phyloP scores from a whole-genome alignment of 1,140 invertebrate genomes.

The Eurytemora carolleeae region DNA sequence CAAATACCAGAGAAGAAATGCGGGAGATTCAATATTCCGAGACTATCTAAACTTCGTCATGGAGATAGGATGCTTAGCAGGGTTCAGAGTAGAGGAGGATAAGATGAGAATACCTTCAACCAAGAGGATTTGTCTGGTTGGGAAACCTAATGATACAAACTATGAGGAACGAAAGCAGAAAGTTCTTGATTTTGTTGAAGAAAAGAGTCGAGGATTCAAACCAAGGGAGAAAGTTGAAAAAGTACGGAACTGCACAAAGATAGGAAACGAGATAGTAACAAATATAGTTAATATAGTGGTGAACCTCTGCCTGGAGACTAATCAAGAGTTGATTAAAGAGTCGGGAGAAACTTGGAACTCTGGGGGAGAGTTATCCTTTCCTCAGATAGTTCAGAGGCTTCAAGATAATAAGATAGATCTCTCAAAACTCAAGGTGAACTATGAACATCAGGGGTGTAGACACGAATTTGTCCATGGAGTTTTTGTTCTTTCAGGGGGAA shows the following conservation, averaged over 20 bases:
- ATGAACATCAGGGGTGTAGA: too few relatives aligned
- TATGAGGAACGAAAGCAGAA: conserved; percentile 15
- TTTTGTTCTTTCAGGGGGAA: too few relatives aligned
- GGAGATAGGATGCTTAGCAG: conserved; percentile 45
- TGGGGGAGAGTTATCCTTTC: conserved; percentile 38
- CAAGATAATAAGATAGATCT: conserved; percentile 6
- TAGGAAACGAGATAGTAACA: conserved; percentile 45
- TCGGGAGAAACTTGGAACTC: conserved; percentile 35
- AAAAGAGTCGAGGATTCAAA: conserved; percentile 31
- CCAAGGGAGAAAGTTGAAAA: conserved; percentile 41
- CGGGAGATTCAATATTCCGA: conserved; percentile 40
- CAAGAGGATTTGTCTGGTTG: conserved; percentile 64
- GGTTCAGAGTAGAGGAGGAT: conserved; percentile 53
- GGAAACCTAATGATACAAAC: conserved; percentile 34
- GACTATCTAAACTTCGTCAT: conserved; percentile 62
- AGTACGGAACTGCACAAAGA: conserved; percentile 63
- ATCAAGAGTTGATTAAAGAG: conserved; percentile 24
- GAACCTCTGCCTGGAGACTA: conserved; percentile 17
- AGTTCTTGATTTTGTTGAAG: conserved; percentile 20
- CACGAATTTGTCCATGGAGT: too few relatives aligned
- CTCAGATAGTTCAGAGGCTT: conserved; percentile 24
- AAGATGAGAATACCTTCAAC: conserved; percentile 86
- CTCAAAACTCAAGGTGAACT: conserved; percentile 15
- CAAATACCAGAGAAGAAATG: conserved; percentile 44
- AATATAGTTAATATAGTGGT: conserved; percentile 36